Evolutionary conservation across 2,888 invertebrate genomes (phyloP), one percentile per base, ranked within the genome.

Genomic region (Amphipoea lucens): DNA sequence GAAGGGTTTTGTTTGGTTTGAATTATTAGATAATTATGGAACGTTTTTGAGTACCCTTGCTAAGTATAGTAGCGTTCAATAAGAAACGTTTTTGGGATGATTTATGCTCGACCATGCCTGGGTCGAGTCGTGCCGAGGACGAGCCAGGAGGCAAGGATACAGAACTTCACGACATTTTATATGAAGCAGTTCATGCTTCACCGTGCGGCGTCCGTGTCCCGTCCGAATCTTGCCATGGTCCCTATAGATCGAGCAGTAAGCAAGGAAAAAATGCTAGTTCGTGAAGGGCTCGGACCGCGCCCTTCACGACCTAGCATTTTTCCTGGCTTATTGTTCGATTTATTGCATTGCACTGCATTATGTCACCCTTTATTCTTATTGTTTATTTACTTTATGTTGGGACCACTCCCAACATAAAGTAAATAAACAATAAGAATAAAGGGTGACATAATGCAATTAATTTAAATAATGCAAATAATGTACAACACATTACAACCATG

Each of bases 1-100:
- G 29, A 88, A 79, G 88, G 86, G 79, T 67, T 84, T 57, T 45
- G n/a, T 66, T 81, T 51, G 7, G 23, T 60, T 71, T 48, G 3
- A 57, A 29, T 29, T 29, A 20, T 29, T 6, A 23, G 14, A 62
- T 76, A 71, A 71, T 71, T 51, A 40, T 42, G 23, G 69, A 48
- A 60, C 12, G 4, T n/a, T 69, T n/a, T 45, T 17, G 7, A 29
- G 17, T 45, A 20, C 0, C 17, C 11, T 75, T 60, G 36, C 7
- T 45, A 48, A 29, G 20, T 36, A 42, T 3, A 48, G 23, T n/a
- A 45, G 20, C 29, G 0, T 20, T 36, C 12, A 69, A 69, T 29
- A 23, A 66, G 23, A 48, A 48, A 45, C 42, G 1, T 14, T 1
- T 69, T 48, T 29, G 12, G 12, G 12, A 12, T 48, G 9, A 36